These are phyloP conservation scores for Magallana angulata DNA, from an alignment of 1,140 invertebrate species.

Conservation along the genomic window DNA sequence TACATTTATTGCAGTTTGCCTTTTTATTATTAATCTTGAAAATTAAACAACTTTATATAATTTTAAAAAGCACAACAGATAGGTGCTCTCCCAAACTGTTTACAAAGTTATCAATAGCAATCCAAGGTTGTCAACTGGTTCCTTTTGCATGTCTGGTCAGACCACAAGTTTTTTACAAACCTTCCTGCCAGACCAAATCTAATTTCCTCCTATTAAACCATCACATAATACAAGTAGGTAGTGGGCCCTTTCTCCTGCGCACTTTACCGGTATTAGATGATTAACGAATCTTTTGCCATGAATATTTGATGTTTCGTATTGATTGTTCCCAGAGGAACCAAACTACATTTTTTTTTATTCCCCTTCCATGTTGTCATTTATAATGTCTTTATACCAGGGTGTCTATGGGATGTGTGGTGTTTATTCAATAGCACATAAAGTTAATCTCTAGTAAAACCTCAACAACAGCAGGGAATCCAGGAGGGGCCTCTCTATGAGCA, in stretches of 20 bases:
- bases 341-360: background rate
- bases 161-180: slow-evolving; percentile 11
- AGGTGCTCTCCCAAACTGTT: too few relatives aligned
- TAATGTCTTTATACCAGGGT: background rate
- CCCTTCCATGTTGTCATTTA: background rate
- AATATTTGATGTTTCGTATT: slow-evolving; percentile 15
- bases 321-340: background rate
- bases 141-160: background rate
- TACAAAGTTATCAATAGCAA: background rate
- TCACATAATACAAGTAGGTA: slow-evolving; percentile 6
- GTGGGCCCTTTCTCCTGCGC: background rate
- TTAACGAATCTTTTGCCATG: background rate
- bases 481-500: too few relatives aligned
- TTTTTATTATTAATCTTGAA: too few relatives aligned
- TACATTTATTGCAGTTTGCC: too few relatives aligned
- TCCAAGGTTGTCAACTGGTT: background rate
- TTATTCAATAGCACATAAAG: background rate
- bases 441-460: background rate
- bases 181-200: background rate
- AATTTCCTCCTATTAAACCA: slow-evolving; percentile 14
- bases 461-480: too few relatives aligned
- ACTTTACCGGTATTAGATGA: slow-evolving; percentile 14
- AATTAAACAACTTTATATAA: too few relatives aligned
- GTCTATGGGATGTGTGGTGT: background rate
- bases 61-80: too few relatives aligned